Conservation (phyloP, 2,888 invertebrate species). For the Caenorhabditis sulstoni region DNA sequence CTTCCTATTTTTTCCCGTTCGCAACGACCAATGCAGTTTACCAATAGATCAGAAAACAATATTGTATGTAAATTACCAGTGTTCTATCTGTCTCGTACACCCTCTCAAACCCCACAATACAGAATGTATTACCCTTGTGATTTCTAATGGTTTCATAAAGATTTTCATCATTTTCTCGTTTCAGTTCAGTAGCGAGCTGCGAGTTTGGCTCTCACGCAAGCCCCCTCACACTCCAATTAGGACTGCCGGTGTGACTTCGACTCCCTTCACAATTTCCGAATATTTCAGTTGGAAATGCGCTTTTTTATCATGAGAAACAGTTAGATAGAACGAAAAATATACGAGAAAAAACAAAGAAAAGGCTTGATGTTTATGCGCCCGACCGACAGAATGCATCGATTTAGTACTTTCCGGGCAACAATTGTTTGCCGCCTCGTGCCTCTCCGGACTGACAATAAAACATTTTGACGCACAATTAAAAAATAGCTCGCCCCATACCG, state of each 20-base stretch:
- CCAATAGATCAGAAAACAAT: background rate
- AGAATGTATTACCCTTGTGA: slow-evolving; percentile 35
- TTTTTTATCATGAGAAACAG: too few relatives aligned
- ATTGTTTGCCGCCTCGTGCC: slow-evolving; percentile 8
- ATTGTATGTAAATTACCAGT: background rate
- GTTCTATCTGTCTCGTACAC: background rate
- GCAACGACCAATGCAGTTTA: background rate
- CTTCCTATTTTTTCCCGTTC: background rate
- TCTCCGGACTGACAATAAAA: slow-evolving; percentile 20
- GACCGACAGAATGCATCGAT: background rate
- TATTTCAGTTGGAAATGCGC: too few relatives aligned
- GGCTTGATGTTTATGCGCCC: too few relatives aligned
- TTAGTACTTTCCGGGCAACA: slow-evolving; percentile 18
- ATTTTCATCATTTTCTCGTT: too few relatives aligned
- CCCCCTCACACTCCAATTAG: too few relatives aligned
- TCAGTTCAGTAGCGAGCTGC: too few relatives aligned
- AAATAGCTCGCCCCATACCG: slow-evolving; percentile 14
- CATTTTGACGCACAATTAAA: slow-evolving; percentile 40
- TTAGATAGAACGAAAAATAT: too few relatives aligned
- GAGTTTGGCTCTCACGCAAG: too few relatives aligned
- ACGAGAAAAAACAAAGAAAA: too few relatives aligned
- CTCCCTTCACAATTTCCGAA: too few relatives aligned
- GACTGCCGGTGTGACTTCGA: too few relatives aligned
- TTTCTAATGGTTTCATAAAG: background rate
- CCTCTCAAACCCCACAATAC: background rate